These are phyloP conservation scores for Potorous gilbertii DNA, from an alignment of 2,797 vertebrate species.

Conservation along the genomic window DNA sequence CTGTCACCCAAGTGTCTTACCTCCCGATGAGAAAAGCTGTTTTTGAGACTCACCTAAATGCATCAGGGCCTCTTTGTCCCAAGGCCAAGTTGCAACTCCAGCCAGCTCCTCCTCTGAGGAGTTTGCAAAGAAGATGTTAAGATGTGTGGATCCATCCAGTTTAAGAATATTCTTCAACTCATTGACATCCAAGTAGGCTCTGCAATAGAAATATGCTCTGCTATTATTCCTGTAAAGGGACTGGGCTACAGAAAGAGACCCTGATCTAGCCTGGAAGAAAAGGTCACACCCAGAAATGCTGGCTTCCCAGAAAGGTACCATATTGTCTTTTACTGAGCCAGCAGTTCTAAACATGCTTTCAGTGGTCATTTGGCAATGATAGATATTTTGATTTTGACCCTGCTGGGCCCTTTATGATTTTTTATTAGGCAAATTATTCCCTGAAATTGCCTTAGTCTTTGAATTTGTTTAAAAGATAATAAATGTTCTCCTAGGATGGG, in stretches of 20 bases:
- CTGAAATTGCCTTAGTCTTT: background rate
- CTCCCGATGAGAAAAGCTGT: constrained; percentile 73
- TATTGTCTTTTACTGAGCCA: background rate
- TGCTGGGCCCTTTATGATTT: constrained; percentile 11
- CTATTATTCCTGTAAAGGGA: constrained; percentile 47
- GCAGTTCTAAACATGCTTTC: background rate
- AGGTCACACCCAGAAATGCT: constrained; percentile 19
- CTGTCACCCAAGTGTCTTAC: constrained; percentile 72
- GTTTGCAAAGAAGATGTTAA: constrained; percentile 99
- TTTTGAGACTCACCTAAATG: constrained; percentile 92
- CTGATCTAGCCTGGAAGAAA: background rate
- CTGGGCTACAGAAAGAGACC: background rate
- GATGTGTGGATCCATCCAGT: constrained; percentile 96
- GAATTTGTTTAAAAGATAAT: constrained; percentile 10
- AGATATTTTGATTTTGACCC: constrained; percentile 5
- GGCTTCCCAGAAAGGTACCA: constrained; percentile 6
- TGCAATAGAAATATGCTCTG: constrained; percentile 82
- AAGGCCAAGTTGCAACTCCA: constrained; percentile 98
- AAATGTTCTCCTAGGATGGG: background rate
- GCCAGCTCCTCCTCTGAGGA: constrained; percentile 98
- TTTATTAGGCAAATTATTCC: background rate
- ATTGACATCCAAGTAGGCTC: constrained; percentile 98
- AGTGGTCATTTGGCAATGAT: background rate
- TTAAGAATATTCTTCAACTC: constrained; percentile 96
- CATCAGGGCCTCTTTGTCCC: constrained; percentile 98